Evolutionary conservation across 2,888 invertebrate species (phyloP).

Genomic region (Drosophila emarginata): DNA sequence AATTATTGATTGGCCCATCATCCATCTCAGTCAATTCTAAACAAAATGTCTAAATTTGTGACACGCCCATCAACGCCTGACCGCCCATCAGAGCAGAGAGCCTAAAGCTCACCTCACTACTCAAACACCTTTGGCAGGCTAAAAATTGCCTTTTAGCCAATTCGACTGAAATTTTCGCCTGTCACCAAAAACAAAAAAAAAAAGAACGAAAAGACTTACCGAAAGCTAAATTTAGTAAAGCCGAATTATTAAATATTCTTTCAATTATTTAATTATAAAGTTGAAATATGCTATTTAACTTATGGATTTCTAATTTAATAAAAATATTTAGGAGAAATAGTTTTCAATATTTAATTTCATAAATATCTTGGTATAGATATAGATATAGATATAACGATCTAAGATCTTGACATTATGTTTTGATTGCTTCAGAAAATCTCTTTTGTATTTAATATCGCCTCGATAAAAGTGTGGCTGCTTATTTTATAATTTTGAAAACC

Average conservation of each 20-base stretch:
- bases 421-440: no score
- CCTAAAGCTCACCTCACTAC: constrained; percentile 42
- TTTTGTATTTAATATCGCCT: no score
- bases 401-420: no score
- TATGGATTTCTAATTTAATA: no score
- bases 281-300: no score
- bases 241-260: constrained; percentile 22
- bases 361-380: no score
- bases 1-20: constrained; percentile 68
- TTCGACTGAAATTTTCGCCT: constrained; percentile 61
- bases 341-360: no score
- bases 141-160: constrained; percentile 67
- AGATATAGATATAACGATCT: no score
- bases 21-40: constrained; percentile 12
- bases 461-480: not conserved
- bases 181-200: constrained; percentile 26
- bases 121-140: constrained; percentile 16
- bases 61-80: constrained; percentile 56
- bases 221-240: not conserved
- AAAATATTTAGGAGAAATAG: no score
- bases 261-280: not conserved
- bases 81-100: constrained; percentile 36
- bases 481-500: no score
- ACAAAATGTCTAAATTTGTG: constrained; percentile 62
- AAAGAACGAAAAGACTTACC: not conserved